Conservation (phyloP, 1,140 invertebrate species). For the Anastrepha obliqua region DNA sequence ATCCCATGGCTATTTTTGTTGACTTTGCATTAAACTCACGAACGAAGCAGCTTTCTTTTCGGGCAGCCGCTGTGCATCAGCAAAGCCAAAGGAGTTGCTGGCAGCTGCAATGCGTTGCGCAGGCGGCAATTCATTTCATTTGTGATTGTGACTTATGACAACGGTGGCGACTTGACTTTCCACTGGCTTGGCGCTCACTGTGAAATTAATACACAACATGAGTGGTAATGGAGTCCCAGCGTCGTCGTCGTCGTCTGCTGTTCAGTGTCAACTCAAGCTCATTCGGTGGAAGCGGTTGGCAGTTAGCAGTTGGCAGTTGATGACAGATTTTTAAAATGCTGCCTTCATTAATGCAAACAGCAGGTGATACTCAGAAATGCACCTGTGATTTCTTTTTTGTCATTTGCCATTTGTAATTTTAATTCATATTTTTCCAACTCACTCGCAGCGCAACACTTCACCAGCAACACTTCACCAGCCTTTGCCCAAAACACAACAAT, state of each 20-base stretch:
- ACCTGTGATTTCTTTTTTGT: background rate
- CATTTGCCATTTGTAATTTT: slow-evolving; percentile 16
- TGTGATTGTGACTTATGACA: slow-evolving; percentile 24
- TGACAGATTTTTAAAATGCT: background rate
- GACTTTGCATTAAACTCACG: slow-evolving; percentile 17
- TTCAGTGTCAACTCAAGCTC: slow-evolving; percentile 20
- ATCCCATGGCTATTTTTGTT: slow-evolving; percentile 51
- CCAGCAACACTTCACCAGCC: background rate
- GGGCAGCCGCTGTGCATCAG: background rate
- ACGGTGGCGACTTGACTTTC: background rate
- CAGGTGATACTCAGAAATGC: slow-evolving; percentile 11
- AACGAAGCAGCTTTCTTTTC: background rate
- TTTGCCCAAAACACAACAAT: background rate
- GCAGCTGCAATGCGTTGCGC: background rate
- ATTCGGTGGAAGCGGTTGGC: background rate
- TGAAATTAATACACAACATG: slow-evolving; percentile 25
- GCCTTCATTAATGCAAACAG: slow-evolving; percentile 29
- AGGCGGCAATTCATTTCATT: slow-evolving; percentile 41
- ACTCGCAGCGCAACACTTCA: background rate
- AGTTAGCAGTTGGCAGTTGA: background rate
- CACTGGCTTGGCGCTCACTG: background rate
- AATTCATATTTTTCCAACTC: background rate
- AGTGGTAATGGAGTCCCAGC: background rate
- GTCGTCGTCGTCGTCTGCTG: background rate
- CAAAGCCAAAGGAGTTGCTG: slow-evolving; percentile 14